Conservation (phyloP, 2,888 invertebrate species). For the Vanessa cardui region DNA sequence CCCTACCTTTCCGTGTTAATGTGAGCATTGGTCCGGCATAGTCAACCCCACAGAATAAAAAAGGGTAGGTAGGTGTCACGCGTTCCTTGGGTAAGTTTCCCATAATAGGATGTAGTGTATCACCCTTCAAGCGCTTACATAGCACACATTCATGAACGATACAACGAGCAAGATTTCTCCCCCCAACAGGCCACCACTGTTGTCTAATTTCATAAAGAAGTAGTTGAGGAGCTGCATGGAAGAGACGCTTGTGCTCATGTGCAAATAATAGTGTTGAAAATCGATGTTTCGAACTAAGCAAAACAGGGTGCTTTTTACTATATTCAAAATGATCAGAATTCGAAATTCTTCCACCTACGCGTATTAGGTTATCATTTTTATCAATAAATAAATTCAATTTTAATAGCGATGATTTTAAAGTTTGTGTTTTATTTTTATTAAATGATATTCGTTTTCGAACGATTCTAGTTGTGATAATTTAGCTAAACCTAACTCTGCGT, state of each 20-base stretch:
- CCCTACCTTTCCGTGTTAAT: not conserved
- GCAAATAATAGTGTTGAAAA: not conserved
- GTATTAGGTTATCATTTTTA: constrained; percentile 4
- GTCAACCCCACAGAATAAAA: not conserved
- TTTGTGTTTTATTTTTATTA: not conserved
- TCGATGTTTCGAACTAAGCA: not conserved
- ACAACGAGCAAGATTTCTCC: not conserved
- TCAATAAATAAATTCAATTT: constrained; percentile 21
- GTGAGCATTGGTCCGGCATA: not conserved
- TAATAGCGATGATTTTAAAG: not conserved
- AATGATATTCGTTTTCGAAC: not conserved
- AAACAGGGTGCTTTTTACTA: not conserved
- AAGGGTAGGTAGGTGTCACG: not conserved
- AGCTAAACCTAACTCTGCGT: no score
- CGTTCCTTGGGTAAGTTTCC: constrained; percentile 1
- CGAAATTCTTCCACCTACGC: not conserved
- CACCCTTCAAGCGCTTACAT: not conserved
- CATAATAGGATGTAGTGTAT: not conserved
- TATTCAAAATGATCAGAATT: not conserved
- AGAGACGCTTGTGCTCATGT: not conserved
- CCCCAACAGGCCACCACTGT: not conserved
- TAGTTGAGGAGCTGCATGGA: not conserved
- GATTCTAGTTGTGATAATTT: no score
- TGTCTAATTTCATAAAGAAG: not conserved
- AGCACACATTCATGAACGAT: not conserved